phyloP scores from a whole-genome alignment of 2,888 invertebrate genomes.

The Limnephilus rhombicus region DNA sequence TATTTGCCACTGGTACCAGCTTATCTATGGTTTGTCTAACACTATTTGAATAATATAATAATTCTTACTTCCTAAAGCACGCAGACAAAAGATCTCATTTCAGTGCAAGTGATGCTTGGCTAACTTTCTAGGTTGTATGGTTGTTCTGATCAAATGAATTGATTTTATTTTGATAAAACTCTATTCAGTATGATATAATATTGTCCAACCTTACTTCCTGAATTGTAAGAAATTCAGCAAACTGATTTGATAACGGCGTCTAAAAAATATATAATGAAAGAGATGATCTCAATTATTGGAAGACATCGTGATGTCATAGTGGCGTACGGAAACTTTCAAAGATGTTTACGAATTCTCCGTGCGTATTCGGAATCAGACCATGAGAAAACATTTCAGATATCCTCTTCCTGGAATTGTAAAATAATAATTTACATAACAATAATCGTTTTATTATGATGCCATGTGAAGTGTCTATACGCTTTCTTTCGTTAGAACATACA shows the following conservation, averaged over 20 bases:
- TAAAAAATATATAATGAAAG: not conserved
- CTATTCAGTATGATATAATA: not conserved
- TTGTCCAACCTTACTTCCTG: not conserved
- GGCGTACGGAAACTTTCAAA: not conserved
- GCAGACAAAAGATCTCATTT: slow-evolving; percentile 29
- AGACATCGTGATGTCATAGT: not conserved
- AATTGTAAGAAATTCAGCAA: not conserved
- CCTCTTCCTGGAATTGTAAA: not conserved
- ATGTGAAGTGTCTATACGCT: not conserved
- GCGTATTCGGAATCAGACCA: not conserved
- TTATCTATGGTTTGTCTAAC: slow-evolving; percentile 37
- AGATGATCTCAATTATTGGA: not conserved
- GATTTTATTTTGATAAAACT: not conserved
- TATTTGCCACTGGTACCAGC: not conserved
- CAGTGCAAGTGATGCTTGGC: slow-evolving; percentile 3
- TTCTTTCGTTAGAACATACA: not conserved
- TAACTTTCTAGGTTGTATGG: slow-evolving; percentile 19
- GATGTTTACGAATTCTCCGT: not conserved
- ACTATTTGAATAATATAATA: slow-evolving; percentile 13
- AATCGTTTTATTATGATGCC: not conserved
- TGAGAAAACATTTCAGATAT: not conserved
- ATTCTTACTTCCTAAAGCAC: slow-evolving; percentile 4
- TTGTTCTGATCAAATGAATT: not conserved
- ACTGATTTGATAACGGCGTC: not conserved
- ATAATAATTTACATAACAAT: not conserved